Base-by-base conservation (phyloP, 2,113 vertebrate genomes). In the Ranitomeya imitator region DNA sequence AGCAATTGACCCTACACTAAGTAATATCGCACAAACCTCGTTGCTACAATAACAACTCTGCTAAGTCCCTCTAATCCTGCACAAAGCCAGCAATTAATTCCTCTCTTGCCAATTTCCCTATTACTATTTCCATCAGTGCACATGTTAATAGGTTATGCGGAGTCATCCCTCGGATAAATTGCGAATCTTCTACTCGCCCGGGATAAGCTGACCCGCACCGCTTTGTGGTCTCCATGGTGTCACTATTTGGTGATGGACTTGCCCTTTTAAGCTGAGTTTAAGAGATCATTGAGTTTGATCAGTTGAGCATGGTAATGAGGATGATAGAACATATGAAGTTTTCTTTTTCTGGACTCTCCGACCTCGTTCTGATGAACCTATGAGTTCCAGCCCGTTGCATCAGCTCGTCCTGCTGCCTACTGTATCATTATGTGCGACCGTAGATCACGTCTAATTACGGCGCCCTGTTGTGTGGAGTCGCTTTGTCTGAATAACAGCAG, bases 1-100 rank as follows among this genome's bases (percentile, higher is more conserved):
- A 59, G 51, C 51, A 21, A 54, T 59, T 79, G 78, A 26, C 15
- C 79, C 59, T 37, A 37, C 18, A 80, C 26, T 16, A 61, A 59
- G 12, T 80, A 59, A 31, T 31, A 81, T 61, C 15, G 1, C 55
- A 60, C 26, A 31, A 37, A 19, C 23, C 23, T 37, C 26, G 19
- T 0, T 23, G 12, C 18, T 37, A 81, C 23, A 81, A 60, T 60
- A 61, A 81, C 79, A 18, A 6, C 31, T 81, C 55, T 81, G 55
- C 26, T 81, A 61, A 60, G n/a, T 81, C 79, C 14, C 26, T 81
- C 15, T 81, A 81, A 81, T 59, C 57, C 23, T 18, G 15, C 23
- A 37, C 21, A 81, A 61, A 31, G 23, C 12, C 21, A 19, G 79
- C 79, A 59, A 81, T 81, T 60, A 31, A 8, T 81, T 60, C 54